phyloP scores from a whole-genome alignment of 2,113 vertebrate genomes.

The Sakesphorus luctuosus region DNA sequence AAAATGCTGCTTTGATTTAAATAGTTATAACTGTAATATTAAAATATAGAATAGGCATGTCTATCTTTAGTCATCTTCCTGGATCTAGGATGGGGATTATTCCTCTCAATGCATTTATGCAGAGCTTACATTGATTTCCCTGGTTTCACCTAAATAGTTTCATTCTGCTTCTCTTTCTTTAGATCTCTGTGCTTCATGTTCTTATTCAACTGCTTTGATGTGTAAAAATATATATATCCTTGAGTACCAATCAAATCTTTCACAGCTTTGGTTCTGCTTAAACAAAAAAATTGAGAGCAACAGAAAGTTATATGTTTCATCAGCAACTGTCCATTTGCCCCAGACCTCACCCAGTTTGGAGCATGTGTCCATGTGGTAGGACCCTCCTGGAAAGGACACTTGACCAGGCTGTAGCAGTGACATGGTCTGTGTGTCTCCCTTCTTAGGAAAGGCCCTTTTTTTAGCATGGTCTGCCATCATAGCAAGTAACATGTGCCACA shows the following conservation, averaged over 20 bases:
- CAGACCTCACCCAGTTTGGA: background rate
- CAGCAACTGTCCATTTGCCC: background rate
- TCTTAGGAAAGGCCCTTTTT: background rate
- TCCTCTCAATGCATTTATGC: background rate
- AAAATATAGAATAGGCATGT: background rate
- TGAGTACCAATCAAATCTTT: background rate
- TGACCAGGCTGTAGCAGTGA: background rate
- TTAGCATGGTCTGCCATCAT: background rate
- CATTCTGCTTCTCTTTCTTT: background rate
- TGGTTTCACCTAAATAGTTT: background rate
- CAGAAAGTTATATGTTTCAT: background rate
- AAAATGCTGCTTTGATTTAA: slow-evolving; percentile 8
- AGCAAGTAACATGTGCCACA: background rate
- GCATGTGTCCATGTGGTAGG: background rate
- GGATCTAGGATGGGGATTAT: background rate
- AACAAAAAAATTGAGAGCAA: background rate
- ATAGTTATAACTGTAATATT: background rate
- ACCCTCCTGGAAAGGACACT: background rate
- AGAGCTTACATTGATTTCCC: background rate
- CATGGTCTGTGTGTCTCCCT: background rate
- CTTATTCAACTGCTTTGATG: background rate
- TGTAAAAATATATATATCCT: background rate
- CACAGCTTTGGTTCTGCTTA: background rate
- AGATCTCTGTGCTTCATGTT: background rate
- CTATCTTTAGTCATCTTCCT: background rate